Percentiles rank a stretch among this genome's conserved stretches.
Evolutionary conservation across 2,113 vertebrate genomes (phyloP).

Genomic region (Globicephala melas): DNA sequence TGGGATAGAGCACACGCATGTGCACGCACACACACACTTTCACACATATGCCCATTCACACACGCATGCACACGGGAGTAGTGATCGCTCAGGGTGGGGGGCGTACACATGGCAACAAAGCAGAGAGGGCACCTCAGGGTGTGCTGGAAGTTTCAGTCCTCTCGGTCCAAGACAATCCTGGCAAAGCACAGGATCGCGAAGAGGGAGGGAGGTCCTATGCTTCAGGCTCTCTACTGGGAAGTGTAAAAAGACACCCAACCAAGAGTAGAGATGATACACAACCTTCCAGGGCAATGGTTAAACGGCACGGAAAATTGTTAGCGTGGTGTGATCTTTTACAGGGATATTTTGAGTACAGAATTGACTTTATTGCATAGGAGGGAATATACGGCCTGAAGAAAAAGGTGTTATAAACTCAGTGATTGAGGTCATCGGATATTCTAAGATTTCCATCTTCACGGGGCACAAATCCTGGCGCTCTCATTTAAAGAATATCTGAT

Average conservation of each 20-base stretch:
- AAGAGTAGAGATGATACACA: background rate
- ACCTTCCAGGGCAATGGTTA: background rate
- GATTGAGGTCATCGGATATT: background rate
- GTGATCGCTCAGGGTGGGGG: background rate
- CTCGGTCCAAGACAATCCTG: accelerated
- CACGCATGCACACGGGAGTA: background rate
- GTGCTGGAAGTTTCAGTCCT: background rate
- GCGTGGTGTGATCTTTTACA: background rate
- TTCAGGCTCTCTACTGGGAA: accelerated
- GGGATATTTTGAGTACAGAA: background rate
- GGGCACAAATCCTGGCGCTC: background rate
- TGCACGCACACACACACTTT: accelerated
- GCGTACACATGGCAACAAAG: too few species aligned
- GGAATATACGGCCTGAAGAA: background rate
- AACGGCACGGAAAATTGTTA: background rate
- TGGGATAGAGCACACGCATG: background rate
- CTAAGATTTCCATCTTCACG: background rate
- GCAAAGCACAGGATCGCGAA: background rate
- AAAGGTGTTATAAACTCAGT: background rate
- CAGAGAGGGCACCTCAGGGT: too few species aligned
- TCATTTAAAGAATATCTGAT: background rate
- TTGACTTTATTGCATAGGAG: background rate
- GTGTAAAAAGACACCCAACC: background rate
- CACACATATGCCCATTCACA: background rate
- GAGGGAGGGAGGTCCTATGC: background rate